Conservation (phyloP, 2,888 invertebrate species). For the Eubasilissa splendida region DNA sequence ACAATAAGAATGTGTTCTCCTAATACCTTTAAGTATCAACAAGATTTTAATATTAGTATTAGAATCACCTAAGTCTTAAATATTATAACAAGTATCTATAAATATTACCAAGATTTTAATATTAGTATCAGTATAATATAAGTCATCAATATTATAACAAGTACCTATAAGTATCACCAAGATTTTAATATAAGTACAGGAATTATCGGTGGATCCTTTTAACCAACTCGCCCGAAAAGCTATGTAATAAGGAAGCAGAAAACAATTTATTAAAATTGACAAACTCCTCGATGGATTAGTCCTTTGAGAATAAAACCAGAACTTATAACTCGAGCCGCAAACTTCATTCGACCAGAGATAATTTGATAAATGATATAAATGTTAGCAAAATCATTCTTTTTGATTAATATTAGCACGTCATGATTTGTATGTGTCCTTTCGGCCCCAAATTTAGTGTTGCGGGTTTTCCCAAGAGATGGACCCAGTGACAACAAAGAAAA, state of each 20-base stretch:
- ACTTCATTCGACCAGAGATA: not conserved
- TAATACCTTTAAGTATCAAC: too few relatives aligned
- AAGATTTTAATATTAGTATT: too few relatives aligned
- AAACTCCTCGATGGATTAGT: constrained; percentile 6
- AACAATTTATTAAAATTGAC: not conserved
- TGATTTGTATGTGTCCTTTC: not conserved
- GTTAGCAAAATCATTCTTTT: not conserved
- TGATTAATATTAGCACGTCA: constrained; percentile 38
- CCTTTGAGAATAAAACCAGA: constrained; percentile 24
- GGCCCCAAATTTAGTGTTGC: not conserved
- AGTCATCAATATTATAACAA: too few relatives aligned
- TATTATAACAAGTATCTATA: too few relatives aligned
- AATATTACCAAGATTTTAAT: too few relatives aligned
- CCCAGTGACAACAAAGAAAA: constrained; percentile 25
- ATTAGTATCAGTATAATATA: too few relatives aligned
- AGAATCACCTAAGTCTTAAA: too few relatives aligned
- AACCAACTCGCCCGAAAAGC: not conserved
- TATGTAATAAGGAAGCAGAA: not conserved
- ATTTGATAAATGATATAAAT: constrained; percentile 11
- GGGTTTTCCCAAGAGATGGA: constrained; percentile 29
- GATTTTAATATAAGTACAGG: too few relatives aligned
- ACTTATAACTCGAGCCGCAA: not conserved
- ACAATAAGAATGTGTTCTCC: too few relatives aligned
- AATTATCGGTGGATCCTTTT: too few relatives aligned
- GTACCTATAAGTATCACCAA: too few relatives aligned